Conservation (phyloP, 1,140 invertebrate species). For the Xylocopa sonorina region DNA sequence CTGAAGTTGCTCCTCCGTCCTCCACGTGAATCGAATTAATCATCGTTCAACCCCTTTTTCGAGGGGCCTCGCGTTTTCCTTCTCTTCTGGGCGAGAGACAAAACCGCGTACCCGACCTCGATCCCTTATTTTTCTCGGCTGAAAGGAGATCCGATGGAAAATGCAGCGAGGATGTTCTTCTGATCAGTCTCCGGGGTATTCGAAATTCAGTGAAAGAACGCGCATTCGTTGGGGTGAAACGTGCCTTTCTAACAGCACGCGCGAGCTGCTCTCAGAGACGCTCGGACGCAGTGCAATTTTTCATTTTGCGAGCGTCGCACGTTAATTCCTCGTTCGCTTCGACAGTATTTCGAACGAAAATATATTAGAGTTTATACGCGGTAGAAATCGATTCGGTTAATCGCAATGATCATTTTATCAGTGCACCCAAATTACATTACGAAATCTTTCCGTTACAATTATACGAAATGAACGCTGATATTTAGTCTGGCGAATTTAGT, state of each 20-base stretch:
- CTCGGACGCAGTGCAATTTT: not conserved
- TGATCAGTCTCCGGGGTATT: not conserved
- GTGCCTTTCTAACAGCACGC: not conserved
- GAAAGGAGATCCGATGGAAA: not conserved
- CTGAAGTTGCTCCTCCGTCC: no score
- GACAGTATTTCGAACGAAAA: no score
- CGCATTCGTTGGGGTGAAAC: not conserved
- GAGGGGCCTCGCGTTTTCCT: no score
- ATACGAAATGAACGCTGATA: no score
- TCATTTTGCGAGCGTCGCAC: not conserved
- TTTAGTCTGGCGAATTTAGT: no score
- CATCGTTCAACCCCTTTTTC: no score
- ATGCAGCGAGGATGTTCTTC: not conserved
- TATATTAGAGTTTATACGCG: no score
- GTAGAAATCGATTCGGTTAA: no score
- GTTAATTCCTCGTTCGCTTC: not conserved
- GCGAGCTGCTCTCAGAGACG: not conserved
- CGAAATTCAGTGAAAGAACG: slow-evolving; percentile 4
- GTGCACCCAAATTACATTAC: no score
- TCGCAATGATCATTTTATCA: no score
- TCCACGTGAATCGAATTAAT: no score
- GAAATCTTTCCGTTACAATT: no score
- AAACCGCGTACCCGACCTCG: slow-evolving; percentile 1
- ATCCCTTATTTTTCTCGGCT: slow-evolving; percentile 4
- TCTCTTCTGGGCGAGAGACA: not conserved